Conservation (phyloP, 2,797 vertebrate species). For the Tamandua tetradactyla region DNA sequence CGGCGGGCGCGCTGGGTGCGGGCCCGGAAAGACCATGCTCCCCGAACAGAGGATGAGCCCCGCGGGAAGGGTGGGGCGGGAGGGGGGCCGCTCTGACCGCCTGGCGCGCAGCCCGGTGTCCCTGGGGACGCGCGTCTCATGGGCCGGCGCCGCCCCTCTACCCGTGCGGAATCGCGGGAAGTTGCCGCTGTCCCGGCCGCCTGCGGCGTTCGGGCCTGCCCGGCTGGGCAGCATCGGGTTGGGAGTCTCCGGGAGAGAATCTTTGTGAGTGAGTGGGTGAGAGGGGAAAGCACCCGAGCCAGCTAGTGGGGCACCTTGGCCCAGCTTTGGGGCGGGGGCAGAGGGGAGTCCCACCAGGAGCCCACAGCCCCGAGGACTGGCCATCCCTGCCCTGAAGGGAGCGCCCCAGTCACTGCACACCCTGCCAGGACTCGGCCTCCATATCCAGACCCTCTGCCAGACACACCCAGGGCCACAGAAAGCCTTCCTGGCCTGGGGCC, state of each 20-base stretch:
- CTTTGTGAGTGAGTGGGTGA: constrained; percentile 59
- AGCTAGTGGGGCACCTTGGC: constrained; percentile 33
- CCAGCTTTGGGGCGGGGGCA: not conserved
- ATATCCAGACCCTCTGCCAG: constrained; percentile 62
- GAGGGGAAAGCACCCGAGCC: not conserved
- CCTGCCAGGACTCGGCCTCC: not conserved
- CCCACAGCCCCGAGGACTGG: not conserved
- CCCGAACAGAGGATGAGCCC: constrained; percentile 66
- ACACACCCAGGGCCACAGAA: constrained; percentile 76
- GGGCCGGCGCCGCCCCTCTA: constrained; percentile 66
- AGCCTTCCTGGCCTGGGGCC: constrained; percentile 71
- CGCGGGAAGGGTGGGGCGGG: constrained; percentile 67
- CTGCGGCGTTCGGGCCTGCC: not conserved
- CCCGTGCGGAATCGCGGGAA: constrained; percentile 11
- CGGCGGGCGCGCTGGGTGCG: constrained; percentile 59
- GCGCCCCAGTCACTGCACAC: not conserved
- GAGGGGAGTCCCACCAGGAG: not conserved
- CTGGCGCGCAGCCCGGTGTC: constrained; percentile 74
- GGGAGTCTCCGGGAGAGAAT: not conserved
- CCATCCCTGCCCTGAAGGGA: not conserved
- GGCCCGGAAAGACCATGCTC: constrained; percentile 44
- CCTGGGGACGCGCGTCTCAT: constrained; percentile 59
- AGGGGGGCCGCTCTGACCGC: constrained; percentile 69
- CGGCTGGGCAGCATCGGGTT: no score
- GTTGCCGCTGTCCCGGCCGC: constrained; percentile 10